Conservation (phyloP, 2,113 vertebrate genomes). For the Tupaia chinensis region DNA sequence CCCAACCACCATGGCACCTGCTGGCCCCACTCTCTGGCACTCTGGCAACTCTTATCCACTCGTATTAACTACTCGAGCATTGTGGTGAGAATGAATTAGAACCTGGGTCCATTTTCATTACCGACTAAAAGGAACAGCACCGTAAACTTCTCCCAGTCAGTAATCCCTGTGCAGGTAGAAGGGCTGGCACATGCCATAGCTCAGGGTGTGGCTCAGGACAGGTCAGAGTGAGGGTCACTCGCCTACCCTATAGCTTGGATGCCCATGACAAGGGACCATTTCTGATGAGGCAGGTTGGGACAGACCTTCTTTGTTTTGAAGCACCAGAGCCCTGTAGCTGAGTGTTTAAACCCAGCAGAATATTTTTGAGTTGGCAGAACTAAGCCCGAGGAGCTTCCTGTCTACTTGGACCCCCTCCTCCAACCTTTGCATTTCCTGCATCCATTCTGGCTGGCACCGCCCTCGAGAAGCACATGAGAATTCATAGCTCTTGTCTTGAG, state of each 20-base stretch:
- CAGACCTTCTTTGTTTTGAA: not conserved
- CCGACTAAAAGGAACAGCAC: not conserved
- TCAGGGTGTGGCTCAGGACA: not conserved
- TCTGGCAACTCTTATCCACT: not conserved
- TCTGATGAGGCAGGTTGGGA: not conserved
- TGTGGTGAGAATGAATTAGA: not conserved
- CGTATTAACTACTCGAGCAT: not conserved
- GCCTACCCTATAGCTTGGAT: not conserved
- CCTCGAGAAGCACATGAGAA: not conserved
- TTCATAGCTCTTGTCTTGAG: not conserved
- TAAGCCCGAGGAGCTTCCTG: not conserved
- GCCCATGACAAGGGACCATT: not conserved
- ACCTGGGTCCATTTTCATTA: not conserved
- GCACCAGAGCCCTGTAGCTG: not conserved
- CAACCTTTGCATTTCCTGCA: not conserved
- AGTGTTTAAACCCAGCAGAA: not conserved
- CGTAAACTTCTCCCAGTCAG: not conserved
- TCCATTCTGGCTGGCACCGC: not conserved
- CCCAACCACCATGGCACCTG: too few species aligned
- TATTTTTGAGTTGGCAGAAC: not conserved
- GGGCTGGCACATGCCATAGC: not conserved
- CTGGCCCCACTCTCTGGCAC: too few species aligned
- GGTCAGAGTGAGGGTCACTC: not conserved
- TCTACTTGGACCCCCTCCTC: not conserved
- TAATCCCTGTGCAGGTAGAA: not conserved